Percentiles rank a stretch among this genome's conserved stretches.
Evolutionary conservation across 1,140 invertebrate genomes (phyloP).

Genomic region (Coelopa frigida): DNA sequence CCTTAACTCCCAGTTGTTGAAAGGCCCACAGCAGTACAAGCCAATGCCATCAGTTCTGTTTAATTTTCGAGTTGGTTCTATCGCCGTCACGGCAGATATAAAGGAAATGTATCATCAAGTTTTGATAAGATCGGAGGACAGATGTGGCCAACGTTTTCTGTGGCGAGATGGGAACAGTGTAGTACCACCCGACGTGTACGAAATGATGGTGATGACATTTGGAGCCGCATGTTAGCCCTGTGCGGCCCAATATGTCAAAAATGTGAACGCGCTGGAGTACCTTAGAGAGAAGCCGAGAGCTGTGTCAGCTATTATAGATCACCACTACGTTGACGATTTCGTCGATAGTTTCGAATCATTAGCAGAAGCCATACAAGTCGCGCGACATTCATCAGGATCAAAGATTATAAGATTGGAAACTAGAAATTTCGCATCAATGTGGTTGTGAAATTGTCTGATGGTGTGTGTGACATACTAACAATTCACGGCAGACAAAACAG

Average conservation of each 20-base stretch:
- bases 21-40: constrained; percentile 24
- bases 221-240: constrained; percentile 27
- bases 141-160: constrained; percentile 25
- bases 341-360: too few species aligned
- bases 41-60: constrained; percentile 25
- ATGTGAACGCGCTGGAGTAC: constrained; percentile 18
- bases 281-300: too few species aligned
- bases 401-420: too few species aligned
- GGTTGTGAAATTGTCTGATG: too few species aligned
- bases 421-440: too few species aligned
- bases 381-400: too few species aligned
- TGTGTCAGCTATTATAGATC: too few species aligned
- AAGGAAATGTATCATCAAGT: constrained; percentile 39
- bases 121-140: constrained; percentile 16
- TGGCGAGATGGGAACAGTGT: constrained; percentile 21
- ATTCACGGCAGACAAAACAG: too few species aligned
- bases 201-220: constrained; percentile 33
- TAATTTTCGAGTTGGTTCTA: constrained; percentile 21
- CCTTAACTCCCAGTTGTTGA: constrained; percentile 22
- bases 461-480: too few species aligned
- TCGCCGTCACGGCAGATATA: constrained; percentile 27
- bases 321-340: too few species aligned
- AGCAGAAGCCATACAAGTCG: too few species aligned
- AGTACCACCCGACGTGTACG: constrained; percentile 12
- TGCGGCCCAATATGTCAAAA: constrained; percentile 20